Conservation (phyloP, 1,140 invertebrate species). For the Epicauta chinensis region DNA sequence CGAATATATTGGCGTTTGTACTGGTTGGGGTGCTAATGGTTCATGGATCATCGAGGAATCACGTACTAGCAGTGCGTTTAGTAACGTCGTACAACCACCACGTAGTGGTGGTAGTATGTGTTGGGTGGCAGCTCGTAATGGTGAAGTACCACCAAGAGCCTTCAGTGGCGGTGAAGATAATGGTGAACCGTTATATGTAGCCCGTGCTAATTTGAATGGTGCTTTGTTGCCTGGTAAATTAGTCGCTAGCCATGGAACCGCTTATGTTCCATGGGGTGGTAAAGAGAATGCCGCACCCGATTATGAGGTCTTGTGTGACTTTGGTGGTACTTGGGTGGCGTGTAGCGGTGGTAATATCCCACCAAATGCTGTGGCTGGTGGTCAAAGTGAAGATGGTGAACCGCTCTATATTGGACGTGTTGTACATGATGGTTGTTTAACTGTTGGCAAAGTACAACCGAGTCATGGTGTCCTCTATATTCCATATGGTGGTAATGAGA, state of each 20-base stretch:
- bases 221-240: constrained; percentile 74
- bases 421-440: constrained; percentile 58
- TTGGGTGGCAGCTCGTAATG: constrained; percentile 62
- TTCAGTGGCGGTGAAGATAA: constrained; percentile 66
- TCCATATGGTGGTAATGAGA: constrained; percentile 61
- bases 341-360: constrained; percentile 57
- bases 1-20: constrained; percentile 70
- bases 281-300: constrained; percentile 63
- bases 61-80: constrained; percentile 24
- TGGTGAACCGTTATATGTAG: constrained; percentile 67
- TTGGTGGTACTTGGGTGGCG: constrained; percentile 36
- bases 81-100: constrained; percentile 8
- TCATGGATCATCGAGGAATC: constrained; percentile 67
- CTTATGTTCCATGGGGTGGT: constrained; percentile 74
- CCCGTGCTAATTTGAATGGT: constrained; percentile 53
- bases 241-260: constrained; percentile 60
- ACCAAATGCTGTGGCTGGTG: constrained; percentile 62
- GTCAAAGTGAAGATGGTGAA: constrained; percentile 68
- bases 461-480: constrained; percentile 67
- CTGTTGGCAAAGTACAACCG: constrained; percentile 67
- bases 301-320: constrained; percentile 59
- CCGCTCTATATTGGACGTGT: constrained; percentile 63
- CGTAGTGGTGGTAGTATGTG: constrained; percentile 36
- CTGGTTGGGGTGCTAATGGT: constrained; percentile 78
- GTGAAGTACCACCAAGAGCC: constrained; percentile 63